Evolutionary conservation across 2,888 invertebrate genomes (phyloP), one percentile per base, ranked within the genome.

Genomic region (Dolichomitus sp.): DNA sequence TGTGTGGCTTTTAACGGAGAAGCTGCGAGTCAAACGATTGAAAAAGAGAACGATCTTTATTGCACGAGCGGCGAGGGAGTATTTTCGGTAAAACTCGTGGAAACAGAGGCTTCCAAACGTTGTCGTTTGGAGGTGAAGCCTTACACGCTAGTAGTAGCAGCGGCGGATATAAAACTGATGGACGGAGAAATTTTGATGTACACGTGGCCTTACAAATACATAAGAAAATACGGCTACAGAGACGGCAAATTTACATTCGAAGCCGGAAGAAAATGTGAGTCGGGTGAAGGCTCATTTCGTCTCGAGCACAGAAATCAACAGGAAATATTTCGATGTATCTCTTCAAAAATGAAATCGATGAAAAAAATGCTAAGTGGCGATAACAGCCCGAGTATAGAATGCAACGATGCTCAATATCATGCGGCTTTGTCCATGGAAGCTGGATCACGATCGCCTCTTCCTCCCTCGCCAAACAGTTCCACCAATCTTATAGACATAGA

Each of bases 41-140:
- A 98, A 94, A 97, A 97, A 94, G 97, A 98, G 89, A 98, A 98
- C 93, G 98, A 98, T 93, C 94, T 98, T n/a, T 98, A 98, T 91
- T 97, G 97, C 91, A 97, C 97, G 52, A 97, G 97, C 80, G 97
- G 97, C 30, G 97, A 98, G 94, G 97, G 97, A 68, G 95, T 97
- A 17, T 98, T 97, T 91, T 96, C 96, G 73, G 97, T 98, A 1
- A 97, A 96, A 93, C 95, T 98, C 89, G 96, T 96, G 86, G 95
- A 96, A 48, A 97, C 97, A 0, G 97, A 97, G 82, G 97, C 97
- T 2, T 97, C 97, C 1, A 95, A 95, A 63, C 95, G 97, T 83
- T 97, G 97, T 93, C 96, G 96, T 66, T 94, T 98, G 80, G 96
- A 96, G 88, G 95, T 96, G 12, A 95, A 96, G 72, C 95, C 95